A percentile compares a stretch with the other conserved stretches of the same genome.
These are phyloP conservation scores for Pseudopipra pipra DNA, from an alignment of 2,113 vertebrate genomes.

Conservation along the genomic window DNA sequence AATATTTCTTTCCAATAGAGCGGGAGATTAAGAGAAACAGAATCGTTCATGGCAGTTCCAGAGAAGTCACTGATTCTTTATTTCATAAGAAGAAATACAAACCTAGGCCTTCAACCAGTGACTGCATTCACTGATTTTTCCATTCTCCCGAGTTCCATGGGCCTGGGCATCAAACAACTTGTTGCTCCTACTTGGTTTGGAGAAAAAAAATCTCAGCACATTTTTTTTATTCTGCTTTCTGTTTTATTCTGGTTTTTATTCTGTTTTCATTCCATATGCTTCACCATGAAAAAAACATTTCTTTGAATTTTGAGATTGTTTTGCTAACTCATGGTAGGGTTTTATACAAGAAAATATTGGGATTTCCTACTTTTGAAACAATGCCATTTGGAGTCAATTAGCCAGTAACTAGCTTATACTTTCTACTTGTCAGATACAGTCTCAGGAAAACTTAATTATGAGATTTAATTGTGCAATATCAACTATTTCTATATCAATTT, in stretches of 20 bases:
- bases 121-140: neutral
- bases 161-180: neutral
- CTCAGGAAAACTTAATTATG: neutral
- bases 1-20: neutral
- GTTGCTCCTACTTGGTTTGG: neutral
- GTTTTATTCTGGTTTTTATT: too few relatives aligned
- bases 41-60: neutral
- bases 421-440: neutral
- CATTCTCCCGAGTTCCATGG: neutral
- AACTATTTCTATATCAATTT: neutral
- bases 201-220: neutral
- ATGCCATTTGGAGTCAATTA: neutral
- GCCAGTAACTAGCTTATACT: neutral
- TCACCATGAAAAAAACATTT: neutral
- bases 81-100: neutral
- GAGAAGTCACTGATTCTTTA: neutral
- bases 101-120: fast-evolving
- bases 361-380: neutral
- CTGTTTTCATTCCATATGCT: neutral
- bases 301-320: neutral
- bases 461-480: neutral
- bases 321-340: neutral
- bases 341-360: neutral
- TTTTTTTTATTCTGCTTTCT: neutral
- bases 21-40: neutral